Evolutionary conservation across 2,797 vertebrate species (phyloP).

Genomic region (Furcifer pardalis): DNA sequence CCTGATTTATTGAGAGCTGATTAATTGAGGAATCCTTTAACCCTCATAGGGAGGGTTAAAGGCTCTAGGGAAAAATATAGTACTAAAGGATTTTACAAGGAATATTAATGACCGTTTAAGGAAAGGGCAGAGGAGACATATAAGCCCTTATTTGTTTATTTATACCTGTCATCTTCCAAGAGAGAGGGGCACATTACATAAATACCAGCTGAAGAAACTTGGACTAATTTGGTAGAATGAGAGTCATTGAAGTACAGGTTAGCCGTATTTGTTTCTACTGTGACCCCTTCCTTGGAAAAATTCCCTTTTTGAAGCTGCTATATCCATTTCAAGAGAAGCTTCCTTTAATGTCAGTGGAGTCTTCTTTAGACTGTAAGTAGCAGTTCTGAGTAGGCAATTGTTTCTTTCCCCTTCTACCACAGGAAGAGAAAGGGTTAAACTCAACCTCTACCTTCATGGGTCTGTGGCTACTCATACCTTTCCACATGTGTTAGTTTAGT

Average conservation of each 20-base stretch:
- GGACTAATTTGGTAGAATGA: neutral
- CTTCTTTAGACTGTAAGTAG: neutral
- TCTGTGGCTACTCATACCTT: neutral
- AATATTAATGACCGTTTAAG: neutral
- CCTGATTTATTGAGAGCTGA: neutral
- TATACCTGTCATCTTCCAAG: neutral
- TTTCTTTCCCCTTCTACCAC: too few relatives aligned
- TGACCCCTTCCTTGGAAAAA: too few relatives aligned
- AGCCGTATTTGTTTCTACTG: neutral
- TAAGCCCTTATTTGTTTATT: neutral
- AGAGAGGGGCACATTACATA: neutral
- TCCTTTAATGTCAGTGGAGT: neutral
- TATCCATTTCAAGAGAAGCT: neutral
- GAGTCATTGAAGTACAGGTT: neutral
- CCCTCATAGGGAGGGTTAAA: too few relatives aligned
- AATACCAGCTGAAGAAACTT: neutral
- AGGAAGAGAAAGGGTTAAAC: too few relatives aligned
- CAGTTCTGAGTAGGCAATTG: neutral
- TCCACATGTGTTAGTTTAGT: neutral
- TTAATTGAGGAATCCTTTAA: neutral
- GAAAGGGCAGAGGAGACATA: neutral
- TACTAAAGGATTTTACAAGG: neutral
- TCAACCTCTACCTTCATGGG: too few relatives aligned
- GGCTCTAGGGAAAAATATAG: neutral
- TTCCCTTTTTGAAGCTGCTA: neutral